phyloP scores from a whole-genome alignment of 2,113 vertebrate genomes.

The Spheniscus mendiculus region DNA sequence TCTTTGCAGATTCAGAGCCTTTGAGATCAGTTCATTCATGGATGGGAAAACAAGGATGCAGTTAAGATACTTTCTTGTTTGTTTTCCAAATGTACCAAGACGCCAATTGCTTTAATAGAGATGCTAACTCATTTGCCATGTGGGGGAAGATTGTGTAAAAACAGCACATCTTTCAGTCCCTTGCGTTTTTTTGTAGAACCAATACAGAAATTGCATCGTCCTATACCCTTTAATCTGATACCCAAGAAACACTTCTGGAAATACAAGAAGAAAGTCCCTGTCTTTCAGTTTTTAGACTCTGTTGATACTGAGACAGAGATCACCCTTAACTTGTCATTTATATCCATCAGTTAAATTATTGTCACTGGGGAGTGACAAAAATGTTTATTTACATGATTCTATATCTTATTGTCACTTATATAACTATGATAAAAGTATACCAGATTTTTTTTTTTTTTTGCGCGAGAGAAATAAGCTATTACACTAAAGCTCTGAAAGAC shows the following conservation, averaged over 20 bases:
- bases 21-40: neutral
- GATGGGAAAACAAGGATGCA: neutral
- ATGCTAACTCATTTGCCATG: neutral
- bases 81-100: neutral
- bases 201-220: neutral
- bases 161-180: neutral
- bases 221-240: neutral
- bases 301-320: neutral
- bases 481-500: neutral
- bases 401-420: neutral
- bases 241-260: neutral
- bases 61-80: neutral
- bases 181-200: neutral
- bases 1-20: neutral
- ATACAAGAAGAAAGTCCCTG: neutral
- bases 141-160: neutral
- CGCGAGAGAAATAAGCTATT: neutral
- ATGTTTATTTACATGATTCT: neutral
- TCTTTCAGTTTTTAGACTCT: neutral
- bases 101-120: neutral
- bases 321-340: neutral
- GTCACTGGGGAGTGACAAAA: neutral
- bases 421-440: neutral
- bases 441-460: neutral
- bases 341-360: neutral